Conservation (phyloP, 2,113 vertebrate species). For the Crotalus viridis region DNA sequence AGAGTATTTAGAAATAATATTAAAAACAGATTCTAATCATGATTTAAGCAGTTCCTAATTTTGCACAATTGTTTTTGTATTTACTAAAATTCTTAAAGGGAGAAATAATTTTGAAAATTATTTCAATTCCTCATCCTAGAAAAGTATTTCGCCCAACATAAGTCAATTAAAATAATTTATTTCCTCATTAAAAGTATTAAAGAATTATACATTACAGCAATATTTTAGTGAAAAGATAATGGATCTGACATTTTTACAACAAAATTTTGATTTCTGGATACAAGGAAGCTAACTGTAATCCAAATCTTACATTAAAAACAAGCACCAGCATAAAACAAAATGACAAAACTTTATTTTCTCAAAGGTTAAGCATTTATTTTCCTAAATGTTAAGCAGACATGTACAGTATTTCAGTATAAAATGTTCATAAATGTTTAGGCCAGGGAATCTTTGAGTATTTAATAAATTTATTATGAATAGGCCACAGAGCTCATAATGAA, state of each 20-base stretch:
- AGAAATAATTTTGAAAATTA: neutral
- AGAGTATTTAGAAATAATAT: neutral
- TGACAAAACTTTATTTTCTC: neutral
- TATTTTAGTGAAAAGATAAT: neutral
- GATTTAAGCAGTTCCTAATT: neutral
- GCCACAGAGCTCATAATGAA: neutral
- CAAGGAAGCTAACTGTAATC: neutral
- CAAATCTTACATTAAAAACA: conserved; percentile 14
- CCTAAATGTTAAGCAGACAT: neutral
- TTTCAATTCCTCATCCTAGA: neutral
- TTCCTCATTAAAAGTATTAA: conserved; percentile 17
- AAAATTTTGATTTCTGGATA: neutral
- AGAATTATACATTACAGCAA: neutral
- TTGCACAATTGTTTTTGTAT: neutral
- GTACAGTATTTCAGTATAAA: neutral
- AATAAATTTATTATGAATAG: neutral
- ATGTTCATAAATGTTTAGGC: neutral
- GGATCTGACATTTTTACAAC: neutral
- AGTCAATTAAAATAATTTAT: neutral
- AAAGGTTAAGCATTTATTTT: neutral
- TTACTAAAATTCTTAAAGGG: neutral
- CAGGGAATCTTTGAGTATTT: neutral
- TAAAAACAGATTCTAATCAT: neutral
- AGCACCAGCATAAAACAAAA: neutral
- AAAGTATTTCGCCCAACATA: neutral